A percentile compares a stretch with the other conserved stretches of the same genome.
phyloP scores from a whole-genome alignment of 2,888 invertebrate species.

The Metellina segmentata region DNA sequence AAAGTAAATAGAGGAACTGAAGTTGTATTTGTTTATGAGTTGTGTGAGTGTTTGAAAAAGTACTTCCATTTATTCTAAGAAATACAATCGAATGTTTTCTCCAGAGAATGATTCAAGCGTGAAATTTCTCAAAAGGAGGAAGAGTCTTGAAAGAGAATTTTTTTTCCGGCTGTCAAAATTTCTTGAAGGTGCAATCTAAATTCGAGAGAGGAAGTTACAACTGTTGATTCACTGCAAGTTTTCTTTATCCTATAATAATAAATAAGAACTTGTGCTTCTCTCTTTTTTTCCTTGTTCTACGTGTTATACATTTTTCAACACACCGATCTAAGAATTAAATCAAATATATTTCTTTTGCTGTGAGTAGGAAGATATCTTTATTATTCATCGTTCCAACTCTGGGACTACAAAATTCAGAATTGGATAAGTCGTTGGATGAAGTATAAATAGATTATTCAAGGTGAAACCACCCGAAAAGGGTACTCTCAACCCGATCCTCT shows the following conservation, averaged over 20 bases:
- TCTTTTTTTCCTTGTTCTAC: neutral
- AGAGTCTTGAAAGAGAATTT: neutral
- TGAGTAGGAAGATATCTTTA: no score
- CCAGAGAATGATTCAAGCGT: neutral
- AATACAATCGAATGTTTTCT: neutral
- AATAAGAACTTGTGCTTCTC: neutral
- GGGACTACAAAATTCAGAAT: no score
- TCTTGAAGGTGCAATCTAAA: neutral
- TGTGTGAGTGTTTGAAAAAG: neutral
- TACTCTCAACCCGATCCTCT: no score
- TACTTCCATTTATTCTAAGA: neutral
- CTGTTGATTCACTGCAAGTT: neutral
- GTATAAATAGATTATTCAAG: no score
- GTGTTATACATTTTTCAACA: no score
- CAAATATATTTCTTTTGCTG: no score
- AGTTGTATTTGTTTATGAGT: no score
- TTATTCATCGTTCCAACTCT: no score
- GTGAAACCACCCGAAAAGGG: no score
- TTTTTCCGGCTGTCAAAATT: neutral
- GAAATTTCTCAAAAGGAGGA: neutral
- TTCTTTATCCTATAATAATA: neutral
- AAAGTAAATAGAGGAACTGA: no score
- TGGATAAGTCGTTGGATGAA: no score
- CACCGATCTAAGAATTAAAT: no score
- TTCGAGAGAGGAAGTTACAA: neutral